Evolutionary conservation across 2,113 vertebrate species (phyloP).

Genomic region (Hippocampus guttulatus): DNA sequence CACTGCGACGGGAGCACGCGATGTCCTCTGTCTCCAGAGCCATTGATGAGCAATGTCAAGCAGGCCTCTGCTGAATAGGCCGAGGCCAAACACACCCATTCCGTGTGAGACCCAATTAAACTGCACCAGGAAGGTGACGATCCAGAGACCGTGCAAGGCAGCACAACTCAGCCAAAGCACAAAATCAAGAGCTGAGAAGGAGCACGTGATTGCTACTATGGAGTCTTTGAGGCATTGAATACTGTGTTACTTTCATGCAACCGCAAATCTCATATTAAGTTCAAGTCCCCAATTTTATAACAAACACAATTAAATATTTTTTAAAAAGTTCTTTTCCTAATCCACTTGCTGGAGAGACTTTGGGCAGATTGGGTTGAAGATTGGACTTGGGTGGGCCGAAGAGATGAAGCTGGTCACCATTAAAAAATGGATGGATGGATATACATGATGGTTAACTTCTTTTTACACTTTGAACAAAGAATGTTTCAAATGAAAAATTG

Average conservation of each 20-base stretch:
- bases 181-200: slow-evolving; percentile 36
- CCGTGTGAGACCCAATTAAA: slow-evolving; percentile 11
- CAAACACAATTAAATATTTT: background rate
- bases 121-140: slow-evolving; percentile 16
- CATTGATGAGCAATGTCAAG: slow-evolving; percentile 20
- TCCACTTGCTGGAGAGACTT: too few relatives aligned
- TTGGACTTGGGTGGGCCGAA: too few relatives aligned
- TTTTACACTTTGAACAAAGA: too few relatives aligned
- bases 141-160: background rate
- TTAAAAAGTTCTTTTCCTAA: too few relatives aligned
- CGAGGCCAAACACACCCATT: slow-evolving; percentile 10
- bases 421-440: too few relatives aligned
- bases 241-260: slow-evolving; percentile 35
- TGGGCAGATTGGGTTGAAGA: too few relatives aligned
- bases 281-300: background rate
- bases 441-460: too few relatives aligned
- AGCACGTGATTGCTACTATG: slow-evolving; percentile 42
- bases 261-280: background rate
- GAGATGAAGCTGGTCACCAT: too few relatives aligned
- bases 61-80: background rate
- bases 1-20: slow-evolving; percentile 18
- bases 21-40: slow-evolving; percentile 27
- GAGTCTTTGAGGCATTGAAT: slow-evolving; percentile 25
- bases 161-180: slow-evolving; percentile 18
- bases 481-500: too few relatives aligned